These are phyloP conservation scores for Lasioglossum morio DNA, from an alignment of 2,888 invertebrate genomes.

Conservation along the genomic window DNA sequence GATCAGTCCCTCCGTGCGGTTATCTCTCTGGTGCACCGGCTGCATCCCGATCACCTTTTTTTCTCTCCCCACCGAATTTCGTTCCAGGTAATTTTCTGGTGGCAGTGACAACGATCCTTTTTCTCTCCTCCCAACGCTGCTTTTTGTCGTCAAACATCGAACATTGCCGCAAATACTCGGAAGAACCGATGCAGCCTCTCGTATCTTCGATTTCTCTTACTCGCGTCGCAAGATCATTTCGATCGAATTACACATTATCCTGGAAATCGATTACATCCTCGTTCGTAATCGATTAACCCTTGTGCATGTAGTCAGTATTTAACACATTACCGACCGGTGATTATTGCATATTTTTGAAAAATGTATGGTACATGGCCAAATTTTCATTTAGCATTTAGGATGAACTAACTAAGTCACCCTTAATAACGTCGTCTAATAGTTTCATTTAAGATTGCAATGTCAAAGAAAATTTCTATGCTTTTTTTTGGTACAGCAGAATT, in stretches of 20 bases:
- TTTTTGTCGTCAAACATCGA: background rate
- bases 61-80: background rate
- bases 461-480: no score
- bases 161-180: background rate
- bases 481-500: no score
- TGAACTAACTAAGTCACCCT: no score
- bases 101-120: background rate
- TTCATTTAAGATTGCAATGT: no score
- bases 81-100: background rate
- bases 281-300: background rate
- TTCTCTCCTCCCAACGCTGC: background rate
- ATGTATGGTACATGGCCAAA: no score
- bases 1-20: background rate
- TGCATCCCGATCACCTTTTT: slow-evolving; percentile 6
- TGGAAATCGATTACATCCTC: background rate
- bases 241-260: background rate
- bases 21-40: slow-evolving; percentile 4
- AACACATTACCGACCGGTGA: no score
- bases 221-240: background rate
- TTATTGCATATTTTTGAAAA: no score
- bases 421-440: no score
- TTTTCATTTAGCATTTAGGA: no score
- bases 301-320: no score
- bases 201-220: background rate
- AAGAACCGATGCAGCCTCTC: background rate